These are phyloP conservation scores for Chrysodeixis includens DNA, from an alignment of 2,888 invertebrate genomes.

Conservation along the genomic window DNA sequence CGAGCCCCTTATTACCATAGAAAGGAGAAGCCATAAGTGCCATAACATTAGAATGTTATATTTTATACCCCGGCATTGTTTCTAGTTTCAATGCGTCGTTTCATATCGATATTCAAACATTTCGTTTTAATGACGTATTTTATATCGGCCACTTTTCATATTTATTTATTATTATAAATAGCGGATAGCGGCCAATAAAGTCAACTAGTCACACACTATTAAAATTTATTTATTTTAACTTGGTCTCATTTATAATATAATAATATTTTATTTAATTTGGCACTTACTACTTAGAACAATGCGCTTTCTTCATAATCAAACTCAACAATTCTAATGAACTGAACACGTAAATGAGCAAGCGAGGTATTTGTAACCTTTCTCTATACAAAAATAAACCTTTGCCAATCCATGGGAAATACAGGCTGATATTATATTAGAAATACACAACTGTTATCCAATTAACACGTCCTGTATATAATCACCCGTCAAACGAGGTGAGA, in stretches of 20 bases:
- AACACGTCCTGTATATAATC: constrained; percentile 13
- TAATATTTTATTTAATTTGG: too few species aligned
- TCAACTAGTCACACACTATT: constrained; percentile 39
- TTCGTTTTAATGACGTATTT: constrained; percentile 67
- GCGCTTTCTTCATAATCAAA: too few species aligned
- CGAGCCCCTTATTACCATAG: constrained; percentile 75
- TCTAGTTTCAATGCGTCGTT: constrained; percentile 69
- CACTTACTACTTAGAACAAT: too few species aligned
- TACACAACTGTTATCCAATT: not conserved
- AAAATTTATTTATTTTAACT: constrained; percentile 5
- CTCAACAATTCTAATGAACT: too few species aligned
- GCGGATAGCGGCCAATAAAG: constrained; percentile 12
- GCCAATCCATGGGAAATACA: too few species aligned
- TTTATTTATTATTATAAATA: constrained; percentile 54
- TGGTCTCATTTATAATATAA: too few species aligned
- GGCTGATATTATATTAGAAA: not conserved
- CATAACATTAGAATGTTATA: constrained; percentile 72
- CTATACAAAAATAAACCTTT: too few species aligned
- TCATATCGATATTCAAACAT: constrained; percentile 62
- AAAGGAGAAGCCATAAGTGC: constrained; percentile 68
- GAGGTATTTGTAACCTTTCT: too few species aligned
- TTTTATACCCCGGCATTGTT: constrained; percentile 72
- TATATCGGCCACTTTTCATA: constrained; percentile 54
- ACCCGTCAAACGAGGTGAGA: constrained; percentile 20
- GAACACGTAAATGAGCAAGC: too few species aligned